Conservation (phyloP, 2,797 vertebrate species). For the Anabacerthia variegaticeps region DNA sequence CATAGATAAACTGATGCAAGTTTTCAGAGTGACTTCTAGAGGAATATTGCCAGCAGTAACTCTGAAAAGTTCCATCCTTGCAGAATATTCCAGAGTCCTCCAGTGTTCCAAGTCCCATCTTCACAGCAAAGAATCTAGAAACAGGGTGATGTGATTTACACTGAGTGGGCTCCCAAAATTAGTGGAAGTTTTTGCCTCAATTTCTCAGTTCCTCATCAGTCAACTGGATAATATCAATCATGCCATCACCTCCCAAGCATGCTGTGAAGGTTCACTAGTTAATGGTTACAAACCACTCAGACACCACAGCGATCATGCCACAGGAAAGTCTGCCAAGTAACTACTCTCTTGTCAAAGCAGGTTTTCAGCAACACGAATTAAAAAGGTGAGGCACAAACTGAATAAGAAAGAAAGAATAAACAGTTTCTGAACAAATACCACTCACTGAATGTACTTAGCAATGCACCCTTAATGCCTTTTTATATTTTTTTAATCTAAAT, state of each 20-base stretch:
- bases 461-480: neutral
- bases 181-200: neutral
- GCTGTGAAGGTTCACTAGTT: neutral
- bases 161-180: neutral
- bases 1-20: neutral
- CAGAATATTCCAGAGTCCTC: neutral
- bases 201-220: neutral
- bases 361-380: neutral
- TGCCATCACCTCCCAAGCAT: neutral
- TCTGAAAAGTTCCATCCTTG: neutral
- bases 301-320: neutral
- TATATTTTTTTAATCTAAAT: neutral
- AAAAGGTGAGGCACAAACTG: neutral
- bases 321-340: neutral
- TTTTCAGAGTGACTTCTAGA: neutral
- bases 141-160: neutral
- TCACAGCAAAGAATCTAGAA: neutral
- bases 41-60: neutral
- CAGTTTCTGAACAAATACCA: neutral
- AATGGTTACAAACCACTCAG: neutral
- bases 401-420: neutral
- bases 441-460: neutral
- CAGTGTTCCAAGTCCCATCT: neutral
- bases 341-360: neutral
- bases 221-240: neutral